phyloP scores from a whole-genome alignment of 2,888 invertebrate species.

The Eumerus sabulonum region DNA sequence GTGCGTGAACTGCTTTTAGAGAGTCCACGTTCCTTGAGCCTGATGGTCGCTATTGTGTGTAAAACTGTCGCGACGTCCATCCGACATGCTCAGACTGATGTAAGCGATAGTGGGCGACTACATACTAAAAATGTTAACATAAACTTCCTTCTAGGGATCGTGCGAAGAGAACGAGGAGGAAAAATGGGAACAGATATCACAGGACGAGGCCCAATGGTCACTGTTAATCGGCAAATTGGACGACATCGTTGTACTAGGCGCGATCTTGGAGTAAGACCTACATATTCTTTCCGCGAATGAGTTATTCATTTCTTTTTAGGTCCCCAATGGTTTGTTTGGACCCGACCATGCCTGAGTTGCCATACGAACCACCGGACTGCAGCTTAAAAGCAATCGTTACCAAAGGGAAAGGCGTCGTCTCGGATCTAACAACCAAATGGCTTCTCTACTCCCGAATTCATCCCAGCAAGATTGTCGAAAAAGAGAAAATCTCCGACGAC shows the following conservation, averaged over 20 bases:
- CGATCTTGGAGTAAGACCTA: constrained; percentile 80
- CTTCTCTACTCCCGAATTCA: constrained; percentile 86
- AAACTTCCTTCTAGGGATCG: constrained; percentile 73
- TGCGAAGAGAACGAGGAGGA: constrained; percentile 81
- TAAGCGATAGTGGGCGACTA: constrained; percentile 43
- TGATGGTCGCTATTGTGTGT: constrained; percentile 91
- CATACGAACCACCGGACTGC: constrained; percentile 81
- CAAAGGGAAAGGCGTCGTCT: constrained; percentile 89
- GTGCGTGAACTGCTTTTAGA: constrained; percentile 86
- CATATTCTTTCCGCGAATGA: neutral
- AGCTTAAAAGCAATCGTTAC: constrained; percentile 84
- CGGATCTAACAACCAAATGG: constrained; percentile 94
- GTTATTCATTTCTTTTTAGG: constrained; percentile 61
- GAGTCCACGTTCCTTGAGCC: constrained; percentile 87
- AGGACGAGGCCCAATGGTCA: constrained; percentile 93
- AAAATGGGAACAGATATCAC: constrained; percentile 90
- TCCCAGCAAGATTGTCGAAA: constrained; percentile 82
- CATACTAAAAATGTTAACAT: neutral
- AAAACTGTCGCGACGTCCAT: constrained; percentile 83
- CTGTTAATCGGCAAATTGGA: constrained; percentile 92
- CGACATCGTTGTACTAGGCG: constrained; percentile 89
- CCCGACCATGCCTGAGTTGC: constrained; percentile 80
- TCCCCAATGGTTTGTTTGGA: constrained; percentile 72
- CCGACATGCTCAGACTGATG: constrained; percentile 73
- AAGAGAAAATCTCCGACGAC: constrained; percentile 36